Evolutionary conservation across 2,888 invertebrate species (phyloP), one percentile per base, ranked within the genome.

Genomic region (Polydrusus cervinus): DNA sequence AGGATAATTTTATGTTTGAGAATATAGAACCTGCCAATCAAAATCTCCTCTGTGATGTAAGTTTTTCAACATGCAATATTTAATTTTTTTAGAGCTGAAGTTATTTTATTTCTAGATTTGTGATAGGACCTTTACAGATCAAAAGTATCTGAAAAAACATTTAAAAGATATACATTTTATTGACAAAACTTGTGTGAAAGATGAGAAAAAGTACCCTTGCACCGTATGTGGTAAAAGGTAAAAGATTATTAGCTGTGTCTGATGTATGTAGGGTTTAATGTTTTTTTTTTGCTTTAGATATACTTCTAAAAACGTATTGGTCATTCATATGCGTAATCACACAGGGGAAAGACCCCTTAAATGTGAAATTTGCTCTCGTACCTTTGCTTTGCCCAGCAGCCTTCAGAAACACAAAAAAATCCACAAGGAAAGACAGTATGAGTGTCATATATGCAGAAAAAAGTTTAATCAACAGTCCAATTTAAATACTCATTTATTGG

Each of bases 211-310:
- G 67, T 81, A 83, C 77, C 81, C 83, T 30, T 87, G 87, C 74
- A 82, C 79, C 43, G 80, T 87, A 73, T 87, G 87, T 77, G 86
- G 85, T 43, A 87, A 86, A 82, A 84, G 86, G 84, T 85, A 79
- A 75, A n/a, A 20, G 1, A 51, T 8, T 43, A 3, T 43, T 43
- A 40, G 13, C 13, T n/a, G 11, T 43, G 43, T 43, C 1, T 11
- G n/a, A 9, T 43, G 2, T n/a, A n/a, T 43, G 7, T 43, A 3
- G 11, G n/a, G n/a, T 43, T 43, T 40, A 3, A 9, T n/a, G n/a
- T 8, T 34, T 60, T 57, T 81, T 25, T 25, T 25, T 1, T 25
- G 25, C 5, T 82, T 40, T 75, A 85, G 85, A 43, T 87, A 86
- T 77, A 84, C 83, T 77, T 84, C 85, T 68, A 84, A 85, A 73